Evolutionary conservation across 2,797 vertebrate genomes (phyloP).

Genomic region (Neosalanx taihuensis): DNA sequence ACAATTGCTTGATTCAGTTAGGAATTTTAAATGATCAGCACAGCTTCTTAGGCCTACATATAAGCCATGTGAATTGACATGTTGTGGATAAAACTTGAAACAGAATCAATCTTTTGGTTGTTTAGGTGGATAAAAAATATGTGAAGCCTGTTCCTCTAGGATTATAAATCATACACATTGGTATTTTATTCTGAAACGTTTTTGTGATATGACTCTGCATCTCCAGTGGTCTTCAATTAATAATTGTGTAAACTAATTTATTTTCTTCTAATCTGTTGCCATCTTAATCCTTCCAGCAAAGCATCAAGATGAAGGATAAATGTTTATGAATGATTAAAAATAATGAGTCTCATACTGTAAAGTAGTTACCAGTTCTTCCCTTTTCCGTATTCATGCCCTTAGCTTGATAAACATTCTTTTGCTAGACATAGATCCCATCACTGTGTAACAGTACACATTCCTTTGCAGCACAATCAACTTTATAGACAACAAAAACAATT

Average conservation of each 20-base stretch:
- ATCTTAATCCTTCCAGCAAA: conserved; percentile 1
- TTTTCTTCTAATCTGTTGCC: neutral
- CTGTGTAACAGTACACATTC: too few species aligned
- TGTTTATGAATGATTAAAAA: conserved; percentile 7
- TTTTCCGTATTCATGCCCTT: conserved; percentile 5
- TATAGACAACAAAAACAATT: neutral
- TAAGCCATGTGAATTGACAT: conserved; percentile 9
- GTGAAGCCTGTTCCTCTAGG: conserved; percentile 6
- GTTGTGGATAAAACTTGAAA: conserved; percentile 7
- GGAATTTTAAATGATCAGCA: neutral
- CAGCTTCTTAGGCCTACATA: neutral
- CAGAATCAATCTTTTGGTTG: neutral
- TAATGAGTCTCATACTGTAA: conserved; percentile 4
- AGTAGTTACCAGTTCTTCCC: conserved; percentile 8
- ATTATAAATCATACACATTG: conserved; percentile 30
- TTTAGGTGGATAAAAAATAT: conserved; percentile 4
- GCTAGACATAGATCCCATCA: neutral
- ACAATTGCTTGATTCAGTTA: conserved; percentile 14
- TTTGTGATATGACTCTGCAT: conserved; percentile 17
- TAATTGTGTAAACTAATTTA: conserved; percentile 3
- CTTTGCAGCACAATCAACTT: neutral
- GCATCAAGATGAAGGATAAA: conserved; percentile 9
- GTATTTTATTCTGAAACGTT: conserved; percentile 23
- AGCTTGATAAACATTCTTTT: neutral
- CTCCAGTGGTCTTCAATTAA: neutral